phyloP scores from a whole-genome alignment of 2,888 invertebrate species.

The Andrena fulva region DNA sequence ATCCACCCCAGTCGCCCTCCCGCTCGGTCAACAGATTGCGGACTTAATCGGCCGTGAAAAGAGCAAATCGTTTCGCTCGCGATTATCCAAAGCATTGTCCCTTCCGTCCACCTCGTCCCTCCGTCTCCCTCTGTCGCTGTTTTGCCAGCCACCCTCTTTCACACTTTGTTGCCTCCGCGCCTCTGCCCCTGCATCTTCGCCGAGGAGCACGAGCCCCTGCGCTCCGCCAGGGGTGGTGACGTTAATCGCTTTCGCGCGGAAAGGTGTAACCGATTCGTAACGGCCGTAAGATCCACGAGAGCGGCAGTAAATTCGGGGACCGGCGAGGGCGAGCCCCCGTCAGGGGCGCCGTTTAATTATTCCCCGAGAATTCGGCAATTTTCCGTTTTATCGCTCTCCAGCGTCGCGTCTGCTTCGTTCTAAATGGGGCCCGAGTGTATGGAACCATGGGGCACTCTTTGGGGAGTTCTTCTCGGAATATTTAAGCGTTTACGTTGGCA shows the following conservation, averaged over 20 bases:
- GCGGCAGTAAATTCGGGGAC: slow-evolving; percentile 60
- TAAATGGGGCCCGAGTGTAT: background rate
- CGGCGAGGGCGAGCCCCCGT: slow-evolving; percentile 17
- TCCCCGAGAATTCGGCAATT: slow-evolving; percentile 78
- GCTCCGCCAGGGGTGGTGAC: slow-evolving; percentile 57
- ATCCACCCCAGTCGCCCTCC: slow-evolving; percentile 51
- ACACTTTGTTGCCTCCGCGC: slow-evolving; percentile 9
- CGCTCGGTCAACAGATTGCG: slow-evolving; percentile 77
- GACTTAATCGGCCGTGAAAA: slow-evolving; percentile 83
- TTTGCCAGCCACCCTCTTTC: slow-evolving; percentile 25
- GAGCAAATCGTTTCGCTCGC: slow-evolving; percentile 82
- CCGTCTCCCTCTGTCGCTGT: slow-evolving; percentile 12
- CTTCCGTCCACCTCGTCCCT: slow-evolving; percentile 20
- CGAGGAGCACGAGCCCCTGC: slow-evolving; percentile 38
- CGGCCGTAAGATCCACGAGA: slow-evolving; percentile 71
- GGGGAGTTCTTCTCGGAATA: background rate
- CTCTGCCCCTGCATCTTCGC: background rate
- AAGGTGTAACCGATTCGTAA: slow-evolving; percentile 77
- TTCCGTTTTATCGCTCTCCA: slow-evolving; percentile 77
- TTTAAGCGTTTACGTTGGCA: background rate
- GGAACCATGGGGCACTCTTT: background rate
- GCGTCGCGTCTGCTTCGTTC: slow-evolving; percentile 7
- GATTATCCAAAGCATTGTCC: slow-evolving; percentile 80
- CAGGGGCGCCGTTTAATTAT: slow-evolving; percentile 76
- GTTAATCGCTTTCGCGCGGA: slow-evolving; percentile 70